Percentiles rank a stretch among this genome's conserved stretches.
These are phyloP conservation scores for Teleogryllus oceanicus DNA, from an alignment of 2,888 invertebrate genomes.

Conservation along the genomic window DNA sequence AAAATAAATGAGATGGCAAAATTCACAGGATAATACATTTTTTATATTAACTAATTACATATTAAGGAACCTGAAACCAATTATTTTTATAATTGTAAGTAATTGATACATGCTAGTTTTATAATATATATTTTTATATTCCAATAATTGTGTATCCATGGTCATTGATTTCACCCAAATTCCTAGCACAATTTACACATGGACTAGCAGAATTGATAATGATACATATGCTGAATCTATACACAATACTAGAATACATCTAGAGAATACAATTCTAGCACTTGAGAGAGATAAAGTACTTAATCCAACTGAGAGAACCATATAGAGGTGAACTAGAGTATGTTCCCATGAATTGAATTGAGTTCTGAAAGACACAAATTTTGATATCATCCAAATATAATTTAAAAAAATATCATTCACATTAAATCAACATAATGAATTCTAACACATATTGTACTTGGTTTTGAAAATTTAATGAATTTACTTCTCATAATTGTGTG, in stretches of 20 bases:
- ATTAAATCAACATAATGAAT: too few relatives aligned
- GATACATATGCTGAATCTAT: not conserved
- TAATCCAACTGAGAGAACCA: too few relatives aligned
- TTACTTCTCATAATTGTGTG: too few relatives aligned
- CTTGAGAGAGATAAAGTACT: not conserved
- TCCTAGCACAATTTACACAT: slow-evolving; percentile 42
- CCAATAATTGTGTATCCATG: slow-evolving; percentile 29
- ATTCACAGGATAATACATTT: not conserved
- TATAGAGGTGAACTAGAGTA: too few relatives aligned
- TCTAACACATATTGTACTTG: too few relatives aligned
- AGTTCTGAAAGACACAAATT: too few relatives aligned
- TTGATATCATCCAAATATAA: too few relatives aligned
- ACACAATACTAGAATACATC: not conserved
- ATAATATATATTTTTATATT: not conserved
- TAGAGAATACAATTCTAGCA: slow-evolving; percentile 18
- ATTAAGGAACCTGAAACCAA: not conserved
- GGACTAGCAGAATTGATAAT: not conserved
- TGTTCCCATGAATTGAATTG: too few relatives aligned
- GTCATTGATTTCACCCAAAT: slow-evolving; percentile 51
- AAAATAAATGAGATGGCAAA: not conserved
- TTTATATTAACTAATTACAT: not conserved
- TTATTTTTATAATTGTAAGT: not conserved
- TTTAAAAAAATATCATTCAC: too few relatives aligned
- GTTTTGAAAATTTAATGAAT: too few relatives aligned
- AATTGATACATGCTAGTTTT: not conserved